phyloP scores from a whole-genome alignment of 1,140 invertebrate species.

The Papilio polytes region DNA sequence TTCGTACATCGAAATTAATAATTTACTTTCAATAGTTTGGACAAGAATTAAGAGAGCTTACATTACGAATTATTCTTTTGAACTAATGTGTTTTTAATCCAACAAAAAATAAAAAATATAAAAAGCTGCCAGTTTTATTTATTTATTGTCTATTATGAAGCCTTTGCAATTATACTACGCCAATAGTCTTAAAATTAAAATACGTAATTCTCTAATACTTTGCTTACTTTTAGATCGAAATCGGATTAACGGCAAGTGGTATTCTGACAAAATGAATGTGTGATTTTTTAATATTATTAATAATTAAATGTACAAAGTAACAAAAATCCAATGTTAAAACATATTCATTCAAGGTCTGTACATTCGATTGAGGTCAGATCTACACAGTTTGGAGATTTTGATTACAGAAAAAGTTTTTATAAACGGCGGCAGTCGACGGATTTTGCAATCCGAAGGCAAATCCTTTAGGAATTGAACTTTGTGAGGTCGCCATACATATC shows the following conservation, averaged over 20 bases:
- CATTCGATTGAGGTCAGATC: not conserved
- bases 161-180: too few species aligned
- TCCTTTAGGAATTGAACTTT: slow-evolving; percentile 34
- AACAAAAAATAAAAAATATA: too few species aligned
- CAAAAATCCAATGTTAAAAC: not conserved
- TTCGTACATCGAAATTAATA: slow-evolving; percentile 13
- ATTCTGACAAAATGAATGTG: too few species aligned
- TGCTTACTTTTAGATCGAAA: too few species aligned
- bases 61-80: too few species aligned
- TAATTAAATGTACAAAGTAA: not conserved
- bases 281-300: too few species aligned
- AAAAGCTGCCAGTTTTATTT: too few species aligned
- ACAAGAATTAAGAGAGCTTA: not conserved
- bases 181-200: too few species aligned
- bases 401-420: slow-evolving; percentile 35
- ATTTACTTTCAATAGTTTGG: not conserved
- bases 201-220: too few species aligned
- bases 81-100: too few species aligned
- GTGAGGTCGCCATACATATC: slow-evolving; percentile 24
- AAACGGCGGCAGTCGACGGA: slow-evolving; percentile 13
- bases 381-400: slow-evolving; percentile 11
- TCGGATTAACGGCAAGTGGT: not conserved
- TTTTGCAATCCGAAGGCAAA: slow-evolving; percentile 29
- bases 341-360: not conserved
- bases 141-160: too few species aligned